These are phyloP conservation scores for Parauchenoglanis punctatus DNA, from an alignment of 2,797 vertebrate species.

Conservation along the genomic window DNA sequence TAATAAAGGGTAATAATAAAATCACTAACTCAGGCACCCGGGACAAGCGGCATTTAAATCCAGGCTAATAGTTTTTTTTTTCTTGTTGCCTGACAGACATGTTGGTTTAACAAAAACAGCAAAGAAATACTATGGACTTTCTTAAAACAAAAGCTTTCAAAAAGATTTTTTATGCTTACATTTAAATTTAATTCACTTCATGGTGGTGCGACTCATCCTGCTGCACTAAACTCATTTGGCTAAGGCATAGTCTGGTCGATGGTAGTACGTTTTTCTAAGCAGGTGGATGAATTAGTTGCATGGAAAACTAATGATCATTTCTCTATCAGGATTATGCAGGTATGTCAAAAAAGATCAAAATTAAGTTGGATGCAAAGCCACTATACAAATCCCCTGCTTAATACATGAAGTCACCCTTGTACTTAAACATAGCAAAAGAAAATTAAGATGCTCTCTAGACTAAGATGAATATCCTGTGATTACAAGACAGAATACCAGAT, in stretches of 20 bases:
- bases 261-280: too few species aligned
- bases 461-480: background rate
- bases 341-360: background rate
- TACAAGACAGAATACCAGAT: background rate
- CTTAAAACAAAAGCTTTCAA: background rate
- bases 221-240: background rate
- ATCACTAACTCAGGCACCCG: background rate
- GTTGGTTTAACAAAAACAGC: background rate
- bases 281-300: background rate
- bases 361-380: background rate
- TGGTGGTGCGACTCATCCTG: background rate
- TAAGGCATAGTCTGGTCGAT: background rate
- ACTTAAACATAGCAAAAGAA: background rate
- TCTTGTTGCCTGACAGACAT: background rate
- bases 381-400: background rate
- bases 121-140: background rate
- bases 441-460: background rate
- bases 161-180: background rate
- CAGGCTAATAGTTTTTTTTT: background rate
- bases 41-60: background rate
- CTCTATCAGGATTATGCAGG: background rate
- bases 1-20: background rate
- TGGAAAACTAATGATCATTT: background rate
- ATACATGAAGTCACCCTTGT: background rate
- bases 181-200: background rate